Percentiles rank a stretch among this genome's conserved stretches.
phyloP scores from a whole-genome alignment of 1,140 invertebrate genomes.

The Leguminivora glycinivorella region DNA sequence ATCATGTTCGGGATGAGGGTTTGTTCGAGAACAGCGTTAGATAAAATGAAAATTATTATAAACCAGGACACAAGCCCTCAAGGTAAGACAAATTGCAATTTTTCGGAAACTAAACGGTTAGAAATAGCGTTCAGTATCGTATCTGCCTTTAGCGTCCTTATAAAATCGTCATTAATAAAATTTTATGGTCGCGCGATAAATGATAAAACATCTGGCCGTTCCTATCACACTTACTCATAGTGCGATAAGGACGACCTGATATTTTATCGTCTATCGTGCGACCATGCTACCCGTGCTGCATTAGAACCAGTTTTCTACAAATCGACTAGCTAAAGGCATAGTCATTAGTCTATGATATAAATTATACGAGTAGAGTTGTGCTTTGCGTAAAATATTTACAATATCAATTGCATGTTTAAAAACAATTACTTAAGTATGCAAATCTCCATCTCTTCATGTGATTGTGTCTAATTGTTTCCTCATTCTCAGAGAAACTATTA shows the following conservation, averaged over 20 bases:
- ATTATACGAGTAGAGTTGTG: not conserved
- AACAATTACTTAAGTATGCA: constrained; percentile 8
- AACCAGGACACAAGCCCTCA: not conserved
- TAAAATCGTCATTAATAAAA: too few species aligned
- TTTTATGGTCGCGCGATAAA: too few species aligned
- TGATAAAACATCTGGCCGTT: too few species aligned
- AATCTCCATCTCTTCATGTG: not conserved
- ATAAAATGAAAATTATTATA: not conserved
- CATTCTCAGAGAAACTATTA: constrained; percentile 8
- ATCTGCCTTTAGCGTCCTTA: too few species aligned
- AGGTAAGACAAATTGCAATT: not conserved
- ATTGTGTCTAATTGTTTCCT: constrained; percentile 14
- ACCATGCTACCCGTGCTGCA: too few species aligned
- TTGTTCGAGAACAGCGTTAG: not conserved
- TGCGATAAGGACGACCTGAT: too few species aligned
- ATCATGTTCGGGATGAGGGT: not conserved
- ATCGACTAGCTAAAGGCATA: not conserved
- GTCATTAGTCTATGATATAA: not conserved
- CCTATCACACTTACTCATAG: too few species aligned
- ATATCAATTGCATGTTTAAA: constrained; percentile 2
- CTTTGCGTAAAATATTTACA: not conserved
- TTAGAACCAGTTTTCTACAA: not conserved
- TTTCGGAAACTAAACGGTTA: not conserved
- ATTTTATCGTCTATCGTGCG: too few species aligned
- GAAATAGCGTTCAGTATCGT: constrained; percentile 2